Base-by-base conservation (phyloP, 2,797 vertebrate genomes). In the Syngnathus acus region DNA sequence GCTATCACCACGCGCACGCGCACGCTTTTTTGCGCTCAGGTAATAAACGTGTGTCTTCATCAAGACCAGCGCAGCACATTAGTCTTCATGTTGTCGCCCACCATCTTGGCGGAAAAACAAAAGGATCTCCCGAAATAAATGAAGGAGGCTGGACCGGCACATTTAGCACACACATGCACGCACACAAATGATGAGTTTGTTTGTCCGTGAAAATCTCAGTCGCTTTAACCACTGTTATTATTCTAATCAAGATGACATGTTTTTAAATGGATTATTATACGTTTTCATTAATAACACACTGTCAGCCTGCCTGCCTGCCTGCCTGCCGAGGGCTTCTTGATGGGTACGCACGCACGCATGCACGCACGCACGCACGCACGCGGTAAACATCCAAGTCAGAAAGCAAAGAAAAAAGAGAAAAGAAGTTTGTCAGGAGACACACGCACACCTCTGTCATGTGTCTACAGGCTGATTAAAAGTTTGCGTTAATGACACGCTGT, bases 201-300 rank as follows among this genome's bases (percentile, higher is more conserved):
- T 70, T 71, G 72, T 81, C 71, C 73, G 54, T 62, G 72, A 79
- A 81, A 70, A 77, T 80, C 82, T 85, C 84, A 82, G 79, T 78
- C 84, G 77, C 74, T 80, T 78, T 81, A 81, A 87, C 73, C 82
- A 85, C 85, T 84, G 82, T 89, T 88, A 89, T 88, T 87, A 84
- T 87, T 87, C 84, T 87, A 87, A 86, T 87, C 84, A 84, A 82
- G 83, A 85, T 88, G 86, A 87, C 86, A 86, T 88, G 84, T 88
- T 89, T 88, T 85, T 88, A 88, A 87, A 86, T 86, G 85, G 82
- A 83, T 88, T 89, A 87, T 89, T 88, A 88, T 82, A 87, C 74
- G 80, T 86, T 87, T 88, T 87, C 78, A 87, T 88, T 86, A 89
- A 89, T 89, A 85, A 85, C 83, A 82, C 70, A 78, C 79, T 87